Evolutionary conservation across 1,140 invertebrate genomes (phyloP).

Genomic region (Lineus longissimus): DNA sequence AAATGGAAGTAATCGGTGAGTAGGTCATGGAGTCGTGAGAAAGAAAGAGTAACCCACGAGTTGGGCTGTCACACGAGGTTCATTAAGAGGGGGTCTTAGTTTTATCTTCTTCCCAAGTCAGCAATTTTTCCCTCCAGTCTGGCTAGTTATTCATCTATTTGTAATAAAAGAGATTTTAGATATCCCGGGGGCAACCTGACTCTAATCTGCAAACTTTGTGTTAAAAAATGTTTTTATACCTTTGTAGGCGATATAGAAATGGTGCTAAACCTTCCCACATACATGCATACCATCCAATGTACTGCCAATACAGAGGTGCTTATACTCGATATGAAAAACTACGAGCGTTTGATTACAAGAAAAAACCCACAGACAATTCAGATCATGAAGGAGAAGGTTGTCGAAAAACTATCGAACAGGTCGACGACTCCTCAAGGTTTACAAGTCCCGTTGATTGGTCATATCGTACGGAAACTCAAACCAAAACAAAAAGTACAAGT

Average conservation of each 20-base stretch:
- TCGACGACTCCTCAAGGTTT: background rate
- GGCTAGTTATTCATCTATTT: no score
- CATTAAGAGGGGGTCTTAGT: no score
- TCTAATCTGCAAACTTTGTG: no score
- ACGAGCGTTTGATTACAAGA: slow-evolving; percentile 8
- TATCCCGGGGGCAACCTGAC: no score
- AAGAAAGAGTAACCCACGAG: no score
- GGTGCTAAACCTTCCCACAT: slow-evolving; percentile 7
- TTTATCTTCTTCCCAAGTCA: no score
- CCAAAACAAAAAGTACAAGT: background rate
- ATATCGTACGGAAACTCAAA: background rate
- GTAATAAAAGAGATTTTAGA: no score
- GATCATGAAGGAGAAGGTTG: background rate
- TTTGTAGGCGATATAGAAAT: slow-evolving; percentile 20
- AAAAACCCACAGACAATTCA: slow-evolving; percentile 8
- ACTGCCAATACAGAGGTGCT: slow-evolving; percentile 16
- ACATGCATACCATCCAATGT: slow-evolving; percentile 12
- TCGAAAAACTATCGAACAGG: background rate
- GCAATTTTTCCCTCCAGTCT: no score
- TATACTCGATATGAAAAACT: slow-evolving; percentile 15
- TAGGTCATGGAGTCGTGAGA: background rate
- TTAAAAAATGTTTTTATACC: background rate
- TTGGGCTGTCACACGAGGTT: no score
- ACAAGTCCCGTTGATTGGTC: background rate
- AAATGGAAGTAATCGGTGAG: slow-evolving; percentile 37